Evolutionary conservation across 2,888 invertebrate species (phyloP).

Genomic region (Sinohyriopsis cumingii): DNA sequence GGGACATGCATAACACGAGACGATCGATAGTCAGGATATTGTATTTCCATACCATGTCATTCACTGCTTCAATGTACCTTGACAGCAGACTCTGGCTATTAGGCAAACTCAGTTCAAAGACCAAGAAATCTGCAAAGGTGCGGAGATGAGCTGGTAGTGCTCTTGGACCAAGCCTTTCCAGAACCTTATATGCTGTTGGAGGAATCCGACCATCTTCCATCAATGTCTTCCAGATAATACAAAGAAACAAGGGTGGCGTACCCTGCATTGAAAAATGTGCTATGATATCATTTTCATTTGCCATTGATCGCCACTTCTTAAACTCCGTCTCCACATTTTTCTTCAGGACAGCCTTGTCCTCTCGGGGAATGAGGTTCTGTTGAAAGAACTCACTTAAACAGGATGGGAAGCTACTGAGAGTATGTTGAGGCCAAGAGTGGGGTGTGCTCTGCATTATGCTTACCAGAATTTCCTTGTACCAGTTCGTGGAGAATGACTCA

Average conservation of each 20-base stretch:
- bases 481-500: conserved; percentile 80
- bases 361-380: conserved; percentile 71
- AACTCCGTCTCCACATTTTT: conserved; percentile 80
- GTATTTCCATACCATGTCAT: conserved; percentile 98
- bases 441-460: conserved; percentile 95
- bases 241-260: conserved; percentile 91
- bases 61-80: conserved; percentile 90
- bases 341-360: conserved; percentile 91
- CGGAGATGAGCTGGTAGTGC: conserved; percentile 92
- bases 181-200: conserved; percentile 90
- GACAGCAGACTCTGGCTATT: conserved; percentile 72
- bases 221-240: conserved; percentile 95
- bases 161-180: conserved; percentile 93
- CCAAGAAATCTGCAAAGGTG: conserved; percentile 95
- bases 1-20: conserved; percentile 89
- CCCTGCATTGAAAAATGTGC: conserved; percentile 96
- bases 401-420: conserved; percentile 92
- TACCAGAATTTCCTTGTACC: conserved; percentile 91
- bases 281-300: conserved; percentile 95
- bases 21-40: conserved; percentile 96
- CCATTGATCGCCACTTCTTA: conserved; percentile 93
- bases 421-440: conserved; percentile 95
- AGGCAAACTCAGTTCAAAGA: conserved; percentile 85
- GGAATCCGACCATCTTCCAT: conserved; percentile 94
- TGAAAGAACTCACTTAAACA: conserved; percentile 89